Percentiles rank a stretch among this genome's conserved stretches.
These are phyloP conservation scores for Heliothis virescens DNA, from an alignment of 1,140 invertebrate genomes.

Conservation along the genomic window DNA sequence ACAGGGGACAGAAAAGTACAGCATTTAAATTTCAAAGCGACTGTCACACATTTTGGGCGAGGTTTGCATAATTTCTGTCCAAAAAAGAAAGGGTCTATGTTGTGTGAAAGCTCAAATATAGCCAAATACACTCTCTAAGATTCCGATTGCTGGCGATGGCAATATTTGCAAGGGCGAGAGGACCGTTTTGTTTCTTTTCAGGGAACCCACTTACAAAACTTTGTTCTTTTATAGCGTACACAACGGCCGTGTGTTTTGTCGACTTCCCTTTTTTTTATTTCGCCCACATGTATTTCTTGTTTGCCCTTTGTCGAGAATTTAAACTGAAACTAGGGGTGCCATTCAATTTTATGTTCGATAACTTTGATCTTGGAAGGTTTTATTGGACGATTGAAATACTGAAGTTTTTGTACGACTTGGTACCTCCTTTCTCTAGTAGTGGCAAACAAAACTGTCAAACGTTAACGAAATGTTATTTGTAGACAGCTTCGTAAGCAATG, in stretches of 20 bases:
- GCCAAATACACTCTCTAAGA: slow-evolving; percentile 44
- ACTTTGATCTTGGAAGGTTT: slow-evolving; percentile 12
- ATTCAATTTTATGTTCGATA: slow-evolving; percentile 32
- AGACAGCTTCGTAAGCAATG: too few species aligned
- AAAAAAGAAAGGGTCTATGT: slow-evolving; percentile 27
- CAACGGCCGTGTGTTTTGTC: slow-evolving; percentile 34
- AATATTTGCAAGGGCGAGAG: slow-evolving; percentile 54
- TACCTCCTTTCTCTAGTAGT: not conserved
- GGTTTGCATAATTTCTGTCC: slow-evolving; percentile 42
- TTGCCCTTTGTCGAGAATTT: slow-evolving; percentile 5
- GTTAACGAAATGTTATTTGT: too few species aligned
- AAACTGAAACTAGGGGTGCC: slow-evolving; percentile 1
- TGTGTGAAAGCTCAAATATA: slow-evolving; percentile 47
- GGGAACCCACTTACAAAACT: slow-evolving; percentile 57
- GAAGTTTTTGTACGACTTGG: not conserved
- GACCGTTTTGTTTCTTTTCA: slow-evolving; percentile 59
- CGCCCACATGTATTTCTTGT: slow-evolving; percentile 30
- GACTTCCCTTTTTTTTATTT: slow-evolving; percentile 39
- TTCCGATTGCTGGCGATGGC: slow-evolving; percentile 53
- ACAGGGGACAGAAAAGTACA: slow-evolving; percentile 34
- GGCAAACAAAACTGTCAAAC: too few species aligned
- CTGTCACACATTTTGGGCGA: slow-evolving; percentile 41
- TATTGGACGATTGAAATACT: not conserved
- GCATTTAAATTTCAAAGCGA: slow-evolving; percentile 46
- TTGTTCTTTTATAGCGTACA: slow-evolving; percentile 59